Conservation (phyloP, 2,797 vertebrate genomes). For the Cirrhinus molitorella region DNA sequence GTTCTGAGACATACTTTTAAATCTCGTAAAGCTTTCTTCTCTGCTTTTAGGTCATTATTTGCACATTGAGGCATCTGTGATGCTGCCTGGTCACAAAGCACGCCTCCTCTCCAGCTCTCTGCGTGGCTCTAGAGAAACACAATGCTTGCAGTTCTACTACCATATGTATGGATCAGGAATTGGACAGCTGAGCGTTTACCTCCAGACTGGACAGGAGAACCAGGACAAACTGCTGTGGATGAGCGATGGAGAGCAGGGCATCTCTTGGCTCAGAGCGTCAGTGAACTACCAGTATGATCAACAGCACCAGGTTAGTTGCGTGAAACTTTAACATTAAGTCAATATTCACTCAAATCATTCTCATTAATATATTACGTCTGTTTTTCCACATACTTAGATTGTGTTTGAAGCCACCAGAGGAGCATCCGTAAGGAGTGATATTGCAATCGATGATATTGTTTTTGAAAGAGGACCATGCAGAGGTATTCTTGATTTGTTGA, state of each 20-base stretch:
- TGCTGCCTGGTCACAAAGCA: slow-evolving; percentile 86
- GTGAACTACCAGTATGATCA: slow-evolving; percentile 84
- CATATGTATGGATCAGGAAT: slow-evolving; percentile 94
- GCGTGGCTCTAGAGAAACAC: slow-evolving; percentile 81
- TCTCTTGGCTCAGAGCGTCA: slow-evolving; percentile 88
- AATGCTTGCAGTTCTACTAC: slow-evolving; percentile 91
- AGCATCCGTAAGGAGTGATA: slow-evolving; percentile 89
- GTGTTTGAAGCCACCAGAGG: slow-evolving; percentile 90
- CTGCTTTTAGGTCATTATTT: slow-evolving; percentile 87
- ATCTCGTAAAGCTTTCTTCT: not conserved
- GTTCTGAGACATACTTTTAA: not conserved
- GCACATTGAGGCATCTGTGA: slow-evolving; percentile 91
- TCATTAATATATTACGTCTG: not conserved
- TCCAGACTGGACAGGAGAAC: slow-evolving; percentile 75
- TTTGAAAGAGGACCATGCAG: slow-evolving; percentile 78
- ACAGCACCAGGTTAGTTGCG: slow-evolving; percentile 84
- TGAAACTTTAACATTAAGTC: not conserved
- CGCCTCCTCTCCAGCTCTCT: slow-evolving; percentile 83
- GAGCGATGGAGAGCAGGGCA: slow-evolving; percentile 87
- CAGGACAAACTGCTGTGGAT: slow-evolving; percentile 84
- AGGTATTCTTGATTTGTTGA: slow-evolving; percentile 28
- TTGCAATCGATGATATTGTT: slow-evolving; percentile 89
- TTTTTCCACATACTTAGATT: slow-evolving; percentile 76
- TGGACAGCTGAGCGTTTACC: slow-evolving; percentile 84
- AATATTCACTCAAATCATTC: not conserved